These are phyloP conservation scores for Sciurus niger DNA, from an alignment of 2,113 vertebrate genomes.

Conservation along the genomic window DNA sequence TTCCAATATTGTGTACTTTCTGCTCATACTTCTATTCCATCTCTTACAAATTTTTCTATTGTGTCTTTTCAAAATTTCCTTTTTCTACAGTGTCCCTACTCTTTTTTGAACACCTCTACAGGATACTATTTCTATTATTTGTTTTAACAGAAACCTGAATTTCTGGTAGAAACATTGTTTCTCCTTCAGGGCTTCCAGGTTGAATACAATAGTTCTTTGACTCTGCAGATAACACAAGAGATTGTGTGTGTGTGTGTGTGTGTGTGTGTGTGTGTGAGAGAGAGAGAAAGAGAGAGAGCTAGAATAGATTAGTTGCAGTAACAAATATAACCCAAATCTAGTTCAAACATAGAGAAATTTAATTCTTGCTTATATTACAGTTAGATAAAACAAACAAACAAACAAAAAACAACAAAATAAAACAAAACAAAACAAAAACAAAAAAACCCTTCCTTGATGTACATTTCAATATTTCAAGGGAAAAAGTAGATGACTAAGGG, in stretches of 20 bases:
- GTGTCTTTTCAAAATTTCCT: background rate
- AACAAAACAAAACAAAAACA: background rate
- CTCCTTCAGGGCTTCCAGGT: background rate
- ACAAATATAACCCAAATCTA: background rate
- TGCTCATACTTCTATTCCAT: background rate
- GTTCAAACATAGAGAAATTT: background rate
- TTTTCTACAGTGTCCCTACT: background rate
- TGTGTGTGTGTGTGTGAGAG: background rate
- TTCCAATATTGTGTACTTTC: background rate
- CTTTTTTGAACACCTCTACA: background rate
- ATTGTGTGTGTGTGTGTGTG: background rate
- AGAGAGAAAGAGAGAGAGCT: background rate
- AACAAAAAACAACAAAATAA: background rate
- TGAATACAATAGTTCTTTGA: background rate
- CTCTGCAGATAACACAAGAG: background rate
- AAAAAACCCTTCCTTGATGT: background rate
- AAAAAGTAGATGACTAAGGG: background rate
- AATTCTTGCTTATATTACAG: background rate
- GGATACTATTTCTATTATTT: background rate
- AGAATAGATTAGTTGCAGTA: background rate
- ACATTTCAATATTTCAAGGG: background rate
- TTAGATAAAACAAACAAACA: background rate
- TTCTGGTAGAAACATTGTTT: background rate
- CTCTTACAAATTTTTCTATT: background rate
- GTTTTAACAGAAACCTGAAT: background rate